Evolutionary conservation across 2,113 vertebrate genomes (phyloP).

Genomic region (Aramus guarauna): DNA sequence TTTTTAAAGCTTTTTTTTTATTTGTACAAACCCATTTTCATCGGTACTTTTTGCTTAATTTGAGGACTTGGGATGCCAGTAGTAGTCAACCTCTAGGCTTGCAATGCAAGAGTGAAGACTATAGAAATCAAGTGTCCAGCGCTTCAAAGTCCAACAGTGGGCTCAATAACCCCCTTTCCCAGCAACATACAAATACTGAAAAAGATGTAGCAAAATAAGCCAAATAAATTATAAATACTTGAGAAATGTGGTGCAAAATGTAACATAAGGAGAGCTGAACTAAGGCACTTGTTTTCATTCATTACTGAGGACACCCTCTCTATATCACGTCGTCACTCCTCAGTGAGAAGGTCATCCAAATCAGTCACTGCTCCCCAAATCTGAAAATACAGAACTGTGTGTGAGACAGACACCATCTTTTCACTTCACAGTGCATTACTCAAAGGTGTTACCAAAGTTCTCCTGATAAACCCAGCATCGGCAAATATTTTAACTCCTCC

Average conservation of each 20-base stretch:
- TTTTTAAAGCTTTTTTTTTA: slow-evolving; percentile 26
- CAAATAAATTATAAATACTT: slow-evolving; percentile 55
- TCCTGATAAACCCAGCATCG: neutral
- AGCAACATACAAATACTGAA: neutral
- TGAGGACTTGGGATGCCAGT: neutral
- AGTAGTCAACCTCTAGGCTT: neutral
- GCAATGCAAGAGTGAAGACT: neutral
- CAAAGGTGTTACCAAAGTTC: neutral
- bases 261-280: neutral
- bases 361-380: neutral
- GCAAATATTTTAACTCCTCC: neutral
- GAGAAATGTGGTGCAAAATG: slow-evolving; percentile 24
- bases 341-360: neutral
- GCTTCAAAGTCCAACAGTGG: neutral
- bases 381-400: neutral
- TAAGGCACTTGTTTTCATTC: slow-evolving; percentile 20
- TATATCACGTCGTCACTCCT: accelerated
- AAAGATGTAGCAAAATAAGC: neutral
- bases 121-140: neutral
- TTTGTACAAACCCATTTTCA: slow-evolving; percentile 41
- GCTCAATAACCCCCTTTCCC: neutral
- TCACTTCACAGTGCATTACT: neutral
- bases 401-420: neutral
- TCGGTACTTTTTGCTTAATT: neutral
- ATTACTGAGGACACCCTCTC: neutral